A percentile compares a stretch with the other conserved stretches of the same genome.
Conservation (phyloP, 2,888 invertebrate species). For the Tuta absoluta region DNA sequence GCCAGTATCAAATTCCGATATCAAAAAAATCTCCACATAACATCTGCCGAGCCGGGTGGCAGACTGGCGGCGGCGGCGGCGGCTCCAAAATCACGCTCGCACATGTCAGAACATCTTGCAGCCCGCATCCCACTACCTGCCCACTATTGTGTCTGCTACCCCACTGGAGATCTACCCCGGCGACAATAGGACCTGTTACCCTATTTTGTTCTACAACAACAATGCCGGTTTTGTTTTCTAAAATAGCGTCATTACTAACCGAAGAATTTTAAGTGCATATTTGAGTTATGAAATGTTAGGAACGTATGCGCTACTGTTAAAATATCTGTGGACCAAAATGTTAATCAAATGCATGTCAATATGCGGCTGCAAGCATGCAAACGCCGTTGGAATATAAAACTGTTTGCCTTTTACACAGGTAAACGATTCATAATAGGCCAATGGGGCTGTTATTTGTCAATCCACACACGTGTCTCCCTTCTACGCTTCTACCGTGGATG, state of each 20-base stretch:
- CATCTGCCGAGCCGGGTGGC: conserved; percentile 65
- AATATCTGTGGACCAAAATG: conserved; percentile 19
- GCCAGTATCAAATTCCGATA: conserved; percentile 41
- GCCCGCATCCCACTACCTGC: conserved; percentile 76
- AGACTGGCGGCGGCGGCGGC: conserved; percentile 1
- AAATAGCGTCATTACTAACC: conserved; percentile 46
- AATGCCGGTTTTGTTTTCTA: conserved; percentile 55
- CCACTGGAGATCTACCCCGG: conserved; percentile 36
- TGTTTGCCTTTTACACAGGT: conserved; percentile 49
- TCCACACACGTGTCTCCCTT: conserved; percentile 58
- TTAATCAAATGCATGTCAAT: conserved; percentile 19
- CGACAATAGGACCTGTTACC: conserved; percentile 65
- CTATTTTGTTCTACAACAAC: conserved; percentile 68
- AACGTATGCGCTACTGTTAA: not conserved
- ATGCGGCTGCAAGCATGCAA: conserved; percentile 39
- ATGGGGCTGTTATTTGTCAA: conserved; percentile 54
- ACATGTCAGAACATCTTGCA: conserved; percentile 56
- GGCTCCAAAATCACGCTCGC: conserved; percentile 52
- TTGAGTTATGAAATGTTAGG: not conserved
- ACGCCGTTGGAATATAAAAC: conserved; percentile 52
- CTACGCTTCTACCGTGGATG: conserved; percentile 46
- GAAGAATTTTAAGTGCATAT: conserved; percentile 12
- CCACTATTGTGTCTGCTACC: conserved; percentile 59
- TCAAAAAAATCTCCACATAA: conserved; percentile 36
- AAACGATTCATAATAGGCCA: conserved; percentile 53